A percentile compares a stretch with the other conserved stretches of the same genome.
Conservation (phyloP, 1,140 invertebrate species). For the Riptortus pedestris region DNA sequence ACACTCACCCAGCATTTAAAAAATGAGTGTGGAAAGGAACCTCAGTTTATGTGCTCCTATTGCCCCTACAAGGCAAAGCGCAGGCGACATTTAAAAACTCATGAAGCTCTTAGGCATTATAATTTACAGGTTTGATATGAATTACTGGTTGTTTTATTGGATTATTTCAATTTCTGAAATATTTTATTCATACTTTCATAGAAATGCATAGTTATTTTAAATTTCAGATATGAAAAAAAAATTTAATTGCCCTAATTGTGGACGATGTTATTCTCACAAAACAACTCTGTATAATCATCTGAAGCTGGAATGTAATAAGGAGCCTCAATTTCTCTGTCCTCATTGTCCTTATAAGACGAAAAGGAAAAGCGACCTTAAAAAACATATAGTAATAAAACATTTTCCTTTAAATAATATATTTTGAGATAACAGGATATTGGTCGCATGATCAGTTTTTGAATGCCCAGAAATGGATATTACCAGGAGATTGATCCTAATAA, state of each 20-base stretch:
- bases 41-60: conserved; percentile 26
- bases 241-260: background rate
- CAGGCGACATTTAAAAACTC: conserved; percentile 41
- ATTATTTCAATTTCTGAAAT: no score
- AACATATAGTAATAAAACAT: background rate
- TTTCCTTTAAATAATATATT: no score
- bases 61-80: conserved; percentile 40
- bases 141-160: no score
- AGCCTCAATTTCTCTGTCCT: conserved; percentile 2
- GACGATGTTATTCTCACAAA: background rate
- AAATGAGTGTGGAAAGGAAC: conserved; percentile 36
- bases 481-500: no score
- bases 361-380: background rate
- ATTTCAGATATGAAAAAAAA: no score
- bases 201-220: no score
- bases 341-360: conserved; percentile 4
- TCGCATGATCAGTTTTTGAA: no score
- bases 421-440: no score
- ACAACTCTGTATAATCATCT: background rate
- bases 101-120: conserved; percentile 32
- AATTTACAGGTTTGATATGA: background rate
- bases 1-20: conserved; percentile 10
- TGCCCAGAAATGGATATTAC: no score
- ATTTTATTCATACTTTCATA: no score
- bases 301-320: conserved; percentile 4